These are phyloP conservation scores for Tyrophagus putrescentiae DNA, from an alignment of 1,140 invertebrate species.

Conservation along the genomic window DNA sequence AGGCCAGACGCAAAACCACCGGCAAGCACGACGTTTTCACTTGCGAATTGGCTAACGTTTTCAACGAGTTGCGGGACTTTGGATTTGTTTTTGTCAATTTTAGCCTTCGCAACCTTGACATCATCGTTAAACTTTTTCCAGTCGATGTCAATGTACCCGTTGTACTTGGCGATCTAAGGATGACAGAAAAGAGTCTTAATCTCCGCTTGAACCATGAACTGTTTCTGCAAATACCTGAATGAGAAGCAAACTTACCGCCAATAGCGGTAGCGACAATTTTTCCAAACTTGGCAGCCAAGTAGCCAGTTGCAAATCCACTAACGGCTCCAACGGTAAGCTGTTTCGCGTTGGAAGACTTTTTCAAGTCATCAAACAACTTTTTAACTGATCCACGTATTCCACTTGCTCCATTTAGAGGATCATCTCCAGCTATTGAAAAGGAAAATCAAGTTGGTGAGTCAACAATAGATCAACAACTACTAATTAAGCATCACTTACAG, in stretches of 20 bases:
- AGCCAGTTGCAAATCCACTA: constrained; percentile 78
- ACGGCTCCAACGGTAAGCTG: constrained; percentile 68
- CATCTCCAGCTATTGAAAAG: not conserved
- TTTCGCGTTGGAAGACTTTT: constrained; percentile 64
- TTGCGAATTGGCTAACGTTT: constrained; percentile 59
- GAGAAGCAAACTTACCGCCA: constrained; percentile 70
- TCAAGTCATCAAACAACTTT: constrained; percentile 44
- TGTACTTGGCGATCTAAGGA: constrained; percentile 51
- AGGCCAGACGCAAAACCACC: constrained; percentile 70
- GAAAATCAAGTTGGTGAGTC: not conserved
- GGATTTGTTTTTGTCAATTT: constrained; percentile 61
- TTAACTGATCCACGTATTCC: not conserved
- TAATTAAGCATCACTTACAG: constrained; percentile 3
- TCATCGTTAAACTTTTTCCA: constrained; percentile 60
- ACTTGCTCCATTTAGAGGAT: not conserved
- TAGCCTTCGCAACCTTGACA: constrained; percentile 36
- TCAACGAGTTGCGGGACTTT: constrained; percentile 49
- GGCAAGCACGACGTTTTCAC: constrained; percentile 56
- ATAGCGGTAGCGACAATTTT: constrained; percentile 72
- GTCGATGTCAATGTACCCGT: constrained; percentile 71
- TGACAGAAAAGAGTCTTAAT: not conserved
- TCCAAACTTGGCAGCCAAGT: constrained; percentile 74
- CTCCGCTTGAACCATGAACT: no score
- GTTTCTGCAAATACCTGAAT: constrained; percentile 47
- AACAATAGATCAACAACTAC: not conserved